Conservation (phyloP, 92 coral and sea anemone genomes). For the Porites cylindrica region DNA sequence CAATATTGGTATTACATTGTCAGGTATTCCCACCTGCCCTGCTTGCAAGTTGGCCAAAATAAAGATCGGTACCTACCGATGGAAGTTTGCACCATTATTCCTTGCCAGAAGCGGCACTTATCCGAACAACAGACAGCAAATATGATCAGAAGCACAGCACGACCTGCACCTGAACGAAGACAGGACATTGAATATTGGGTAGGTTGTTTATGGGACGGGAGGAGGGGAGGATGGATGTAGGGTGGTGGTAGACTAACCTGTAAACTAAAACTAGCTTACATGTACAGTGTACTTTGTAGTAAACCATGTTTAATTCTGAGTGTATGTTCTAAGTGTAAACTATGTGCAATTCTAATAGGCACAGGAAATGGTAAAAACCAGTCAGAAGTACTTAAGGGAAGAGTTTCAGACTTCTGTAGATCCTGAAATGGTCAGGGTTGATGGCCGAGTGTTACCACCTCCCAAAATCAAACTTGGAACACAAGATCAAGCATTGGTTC, state of each 20-base stretch:
- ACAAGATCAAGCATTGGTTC: constrained; percentile 47
- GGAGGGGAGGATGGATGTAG: too few relatives aligned
- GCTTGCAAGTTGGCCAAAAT: constrained; percentile 74
- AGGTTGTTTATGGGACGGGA: neutral
- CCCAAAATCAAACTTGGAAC: constrained; percentile 80
- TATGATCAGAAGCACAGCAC: constrained; percentile 87
- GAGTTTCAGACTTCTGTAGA: constrained; percentile 86
- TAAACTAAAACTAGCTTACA: too few relatives aligned
- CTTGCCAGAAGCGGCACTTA: constrained; percentile 74
- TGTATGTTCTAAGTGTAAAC: too few relatives aligned
- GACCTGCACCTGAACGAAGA: constrained; percentile 79
- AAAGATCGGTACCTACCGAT: constrained; percentile 81
- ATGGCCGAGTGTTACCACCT: constrained; percentile 86
- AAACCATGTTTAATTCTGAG: too few relatives aligned
- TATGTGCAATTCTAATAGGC: constrained; percentile 57
- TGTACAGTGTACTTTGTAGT: too few relatives aligned
- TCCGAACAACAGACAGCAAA: constrained; percentile 84
- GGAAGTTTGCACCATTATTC: constrained; percentile 83
- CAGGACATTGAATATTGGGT: constrained; percentile 77
- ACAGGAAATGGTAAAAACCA: constrained; percentile 46
- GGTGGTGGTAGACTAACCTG: too few relatives aligned
- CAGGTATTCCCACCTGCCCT: constrained; percentile 75
- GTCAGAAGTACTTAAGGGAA: constrained; percentile 57
- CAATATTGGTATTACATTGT: neutral
- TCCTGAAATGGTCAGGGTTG: constrained; percentile 76